Conservation (phyloP, 1,140 invertebrate species). For the Pentalonia nigronervosa region DNA sequence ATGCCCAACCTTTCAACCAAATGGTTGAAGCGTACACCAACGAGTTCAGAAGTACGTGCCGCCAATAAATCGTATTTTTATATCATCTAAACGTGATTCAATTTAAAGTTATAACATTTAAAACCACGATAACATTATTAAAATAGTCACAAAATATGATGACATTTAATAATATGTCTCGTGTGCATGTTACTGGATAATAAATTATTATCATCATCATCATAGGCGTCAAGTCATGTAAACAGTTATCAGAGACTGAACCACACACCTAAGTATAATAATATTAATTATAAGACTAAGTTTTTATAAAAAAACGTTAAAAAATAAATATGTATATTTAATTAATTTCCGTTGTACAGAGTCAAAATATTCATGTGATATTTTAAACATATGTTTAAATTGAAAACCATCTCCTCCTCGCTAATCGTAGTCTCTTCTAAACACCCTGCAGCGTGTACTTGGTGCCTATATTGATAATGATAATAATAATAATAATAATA, state of each 20-base stretch:
- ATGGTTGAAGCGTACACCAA: constrained; percentile 25
- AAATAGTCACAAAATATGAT: not conserved
- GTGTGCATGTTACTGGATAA: not conserved
- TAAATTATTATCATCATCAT: not conserved
- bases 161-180: not conserved
- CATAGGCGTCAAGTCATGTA: not conserved
- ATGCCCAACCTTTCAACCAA: not conserved
- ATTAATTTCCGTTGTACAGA: not conserved
- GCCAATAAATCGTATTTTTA: not conserved
- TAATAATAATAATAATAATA: not conserved
- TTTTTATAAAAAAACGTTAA: not conserved
- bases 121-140: not conserved
- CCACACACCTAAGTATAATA: not conserved
- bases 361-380: not conserved
- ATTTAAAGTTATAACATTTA: not conserved
- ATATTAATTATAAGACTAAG: not conserved
- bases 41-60: constrained; percentile 10
- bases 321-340: not conserved
- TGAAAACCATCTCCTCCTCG: not conserved
- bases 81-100: not conserved
- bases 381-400: not conserved
- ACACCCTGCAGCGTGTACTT: not conserved
- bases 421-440: not conserved
- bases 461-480: not conserved
- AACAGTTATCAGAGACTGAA: not conserved